phyloP scores from a whole-genome alignment of 2,113 vertebrate species.

The Crocuta crocuta region DNA sequence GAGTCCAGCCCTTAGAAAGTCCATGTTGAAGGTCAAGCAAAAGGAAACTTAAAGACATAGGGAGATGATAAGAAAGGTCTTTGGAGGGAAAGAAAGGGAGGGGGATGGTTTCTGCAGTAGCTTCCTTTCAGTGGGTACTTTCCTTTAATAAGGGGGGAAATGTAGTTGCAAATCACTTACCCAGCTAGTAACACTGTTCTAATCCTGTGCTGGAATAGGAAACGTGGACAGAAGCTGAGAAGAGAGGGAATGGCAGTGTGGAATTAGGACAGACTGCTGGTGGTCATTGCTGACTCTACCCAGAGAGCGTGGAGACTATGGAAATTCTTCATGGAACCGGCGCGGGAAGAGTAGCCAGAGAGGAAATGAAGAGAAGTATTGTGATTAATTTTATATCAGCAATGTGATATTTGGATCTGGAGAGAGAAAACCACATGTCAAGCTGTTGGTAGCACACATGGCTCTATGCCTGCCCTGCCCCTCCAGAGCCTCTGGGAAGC shows the following conservation, averaged over 20 bases:
- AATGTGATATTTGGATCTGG: constrained; percentile 31
- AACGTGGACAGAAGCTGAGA: background rate
- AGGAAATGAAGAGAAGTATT: constrained; percentile 43
- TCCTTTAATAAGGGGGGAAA: background rate
- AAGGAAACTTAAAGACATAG: constrained; percentile 49
- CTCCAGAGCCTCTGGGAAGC: background rate
- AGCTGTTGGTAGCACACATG: background rate
- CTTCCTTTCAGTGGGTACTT: background rate
- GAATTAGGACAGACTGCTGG: constrained; percentile 7
- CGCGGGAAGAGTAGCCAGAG: constrained; percentile 35
- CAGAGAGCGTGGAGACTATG: background rate
- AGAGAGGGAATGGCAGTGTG: background rate
- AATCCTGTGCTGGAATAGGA: background rate
- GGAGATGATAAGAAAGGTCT: constrained; percentile 15
- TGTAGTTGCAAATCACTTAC: background rate
- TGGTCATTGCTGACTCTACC: background rate
- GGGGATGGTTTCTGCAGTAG: background rate
- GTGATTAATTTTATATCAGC: constrained; percentile 41
- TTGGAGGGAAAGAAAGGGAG: background rate
- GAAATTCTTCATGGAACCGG: constrained; percentile 33
- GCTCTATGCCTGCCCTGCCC: background rate
- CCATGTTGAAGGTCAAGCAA: constrained; percentile 50
- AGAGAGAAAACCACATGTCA: constrained; percentile 10
- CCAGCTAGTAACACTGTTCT: background rate
- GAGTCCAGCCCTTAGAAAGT: constrained; percentile 30